Base-by-base conservation (phyloP, 2,797 vertebrate genomes). In the Coendou prehensilis region DNA sequence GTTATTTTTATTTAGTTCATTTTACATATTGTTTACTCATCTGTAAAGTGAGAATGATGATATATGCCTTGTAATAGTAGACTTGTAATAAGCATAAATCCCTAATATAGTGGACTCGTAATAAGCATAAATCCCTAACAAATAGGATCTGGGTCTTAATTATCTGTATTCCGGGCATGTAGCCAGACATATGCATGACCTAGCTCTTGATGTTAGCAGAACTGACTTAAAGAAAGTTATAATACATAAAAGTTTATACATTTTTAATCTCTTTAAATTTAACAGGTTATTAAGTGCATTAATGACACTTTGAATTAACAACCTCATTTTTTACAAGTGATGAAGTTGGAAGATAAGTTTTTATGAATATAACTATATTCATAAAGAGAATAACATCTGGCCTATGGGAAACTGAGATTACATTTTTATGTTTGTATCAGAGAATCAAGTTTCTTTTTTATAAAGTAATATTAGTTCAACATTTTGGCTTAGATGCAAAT, bases 211-310 rank as follows among this genome's bases (percentile, higher is more conserved):
- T 76, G 22, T 85, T 82, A 85, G 9, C 50, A 41, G 52, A 90
- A 84, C 11, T 52, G 17, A 96, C 87, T 82, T 93, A 92, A 93
- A 95, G 73, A 87, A 89, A 93, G 56, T 76, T 95, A 69, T 0
- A 91, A 76, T 37, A 91, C 47, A 75, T 75, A 23, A 67, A 95
- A 93, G 10, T 89, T 91, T 96, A 96, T 86, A 89, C 8, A 57
- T 54, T 71, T 95, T 78, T 87, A 91, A 93, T 87, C 15, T 61
- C 33, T 91, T 81, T 91, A 91, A 89, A 83, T 90, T 92, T 79
- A 96, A 83, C 71, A 93, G 47, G n/a, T 89, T 96, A 61, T 82
- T 85, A 87, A 54, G 50, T 90, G 69, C 11, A 22, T 82, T 95
- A 69, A 63, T 87, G 63, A 91, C 14, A 94, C 8, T 89, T 93